Evolutionary conservation across 1,140 invertebrate species (phyloP), one percentile per base, ranked within the genome.

Genomic region (Saccostrea cuccullata): DNA sequence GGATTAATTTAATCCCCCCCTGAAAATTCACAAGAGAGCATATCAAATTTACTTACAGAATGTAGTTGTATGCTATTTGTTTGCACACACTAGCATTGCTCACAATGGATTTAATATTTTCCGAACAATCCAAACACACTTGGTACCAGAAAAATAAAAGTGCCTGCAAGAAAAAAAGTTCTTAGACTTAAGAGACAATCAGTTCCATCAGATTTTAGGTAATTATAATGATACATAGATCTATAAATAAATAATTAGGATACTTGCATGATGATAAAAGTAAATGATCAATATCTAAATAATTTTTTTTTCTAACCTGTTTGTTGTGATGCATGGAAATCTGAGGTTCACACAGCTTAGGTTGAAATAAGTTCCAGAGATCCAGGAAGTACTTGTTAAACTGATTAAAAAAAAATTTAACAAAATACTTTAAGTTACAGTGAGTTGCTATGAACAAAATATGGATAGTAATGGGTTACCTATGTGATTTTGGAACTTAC

Each of bases 21-120:
- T 47, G 6, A 47, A 47, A 8, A 47, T 47, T 47, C 47, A 47
- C 47, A 47, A 47, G 47, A 47, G 47, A 9, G 47, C 47, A 47
- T 9, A 8, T 47, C 0, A 36, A 30, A 55, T n/a, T 87, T 26
- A 96, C 97, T 97, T 96, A 98, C 98, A 99, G 95, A 94, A 99
- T 99, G 94, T 99, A 99, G 95, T 98, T 99, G 96, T 98, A 99
- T 91, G 98, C 98, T 94, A 99, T 98, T 93, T 99, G 98, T 95
- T 98, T 98, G 88, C 96, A 97, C 90, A 98, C 97, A 93, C 97
- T 96, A 89, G 96, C 96, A 95, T 98, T 98, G 90, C 97, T 96
- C 86, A 98, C 96, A 91, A 98, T 98, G 56, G 97, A 96, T 92
- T 98, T 96, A 60, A 98, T 97, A 95, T 98, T 99, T 95, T 99